Evolutionary conservation across 2,888 invertebrate species (phyloP).

Genomic region (Tinea semifulvella): DNA sequence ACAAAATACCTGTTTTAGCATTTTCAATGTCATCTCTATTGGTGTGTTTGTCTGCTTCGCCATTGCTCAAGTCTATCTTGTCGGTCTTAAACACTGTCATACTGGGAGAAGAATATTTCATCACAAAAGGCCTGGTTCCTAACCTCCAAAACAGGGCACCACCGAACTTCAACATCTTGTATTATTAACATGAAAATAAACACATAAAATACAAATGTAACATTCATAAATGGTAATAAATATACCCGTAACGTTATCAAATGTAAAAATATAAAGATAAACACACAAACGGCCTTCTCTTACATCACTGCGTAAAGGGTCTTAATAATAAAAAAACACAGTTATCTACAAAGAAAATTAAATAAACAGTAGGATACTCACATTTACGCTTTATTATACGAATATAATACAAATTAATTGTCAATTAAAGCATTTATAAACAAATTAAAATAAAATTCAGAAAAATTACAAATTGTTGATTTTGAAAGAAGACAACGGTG

Average conservation of each 20-base stretch:
- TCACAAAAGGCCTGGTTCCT: slow-evolving; percentile 42
- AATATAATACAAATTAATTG: background rate
- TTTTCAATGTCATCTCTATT: background rate
- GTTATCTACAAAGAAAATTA: background rate
- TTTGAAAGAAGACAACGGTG: too few relatives aligned
- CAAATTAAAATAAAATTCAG: background rate
- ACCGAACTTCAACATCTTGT: slow-evolving; percentile 62
- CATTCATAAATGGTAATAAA: background rate
- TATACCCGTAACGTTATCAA: background rate
- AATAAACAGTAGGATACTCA: background rate
- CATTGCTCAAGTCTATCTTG: slow-evolving; percentile 28
- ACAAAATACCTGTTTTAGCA: background rate
- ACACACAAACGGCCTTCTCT: slow-evolving; percentile 10
- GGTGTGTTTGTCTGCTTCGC: slow-evolving; percentile 7
- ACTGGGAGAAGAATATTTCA: slow-evolving; percentile 69
- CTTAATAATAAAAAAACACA: background rate
- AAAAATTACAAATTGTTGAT: background rate
- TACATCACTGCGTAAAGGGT: slow-evolving; percentile 5
- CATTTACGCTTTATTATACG: background rate
- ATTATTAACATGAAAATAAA: too few relatives aligned
- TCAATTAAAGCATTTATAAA: slow-evolving; percentile 9
- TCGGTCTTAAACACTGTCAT: slow-evolving; percentile 83
- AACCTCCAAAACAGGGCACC: slow-evolving; percentile 60
- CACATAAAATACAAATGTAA: background rate
- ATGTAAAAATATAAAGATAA: background rate